phyloP scores from a whole-genome alignment of 2,888 invertebrate species.

The Drosophila hamatofila region DNA sequence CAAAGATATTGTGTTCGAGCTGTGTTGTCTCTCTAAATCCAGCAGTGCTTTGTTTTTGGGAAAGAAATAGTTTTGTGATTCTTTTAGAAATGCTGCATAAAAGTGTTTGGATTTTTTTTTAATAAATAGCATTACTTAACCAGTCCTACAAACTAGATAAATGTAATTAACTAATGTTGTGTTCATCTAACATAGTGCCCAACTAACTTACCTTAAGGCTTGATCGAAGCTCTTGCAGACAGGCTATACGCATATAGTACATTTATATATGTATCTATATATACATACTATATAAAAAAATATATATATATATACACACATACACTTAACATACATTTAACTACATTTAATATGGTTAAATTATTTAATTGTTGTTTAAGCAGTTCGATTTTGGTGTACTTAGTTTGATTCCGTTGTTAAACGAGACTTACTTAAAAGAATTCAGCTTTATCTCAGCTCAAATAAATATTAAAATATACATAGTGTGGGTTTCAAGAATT shows the following conservation, averaged over 20 bases:
- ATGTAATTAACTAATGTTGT: not conserved
- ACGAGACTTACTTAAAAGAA: constrained; percentile 64
- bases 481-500: constrained; percentile 66
- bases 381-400: constrained; percentile 5
- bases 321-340: constrained; percentile 37
- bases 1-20: not conserved
- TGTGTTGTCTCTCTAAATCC: constrained; percentile 17
- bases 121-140: constrained; percentile 48
- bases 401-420: constrained; percentile 27
- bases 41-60: constrained; percentile 24
- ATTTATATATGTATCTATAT: constrained; percentile 2
- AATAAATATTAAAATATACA: constrained; percentile 65
- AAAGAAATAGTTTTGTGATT: constrained; percentile 52
- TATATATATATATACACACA: not conserved
- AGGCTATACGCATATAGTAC: not conserved
- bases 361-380: constrained; percentile 30
- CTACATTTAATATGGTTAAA: constrained; percentile 43
- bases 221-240: not conserved
- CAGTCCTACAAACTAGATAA: constrained; percentile 17
- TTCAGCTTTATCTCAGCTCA: constrained; percentile 44
- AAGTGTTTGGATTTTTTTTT: constrained; percentile 3
- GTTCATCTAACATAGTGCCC: constrained; percentile 2
- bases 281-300: not conserved
- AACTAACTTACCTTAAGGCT: constrained; percentile 45
- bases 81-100: constrained; percentile 40